phyloP scores from a whole-genome alignment of 1,140 invertebrate genomes.

The Formica selysi region DNA sequence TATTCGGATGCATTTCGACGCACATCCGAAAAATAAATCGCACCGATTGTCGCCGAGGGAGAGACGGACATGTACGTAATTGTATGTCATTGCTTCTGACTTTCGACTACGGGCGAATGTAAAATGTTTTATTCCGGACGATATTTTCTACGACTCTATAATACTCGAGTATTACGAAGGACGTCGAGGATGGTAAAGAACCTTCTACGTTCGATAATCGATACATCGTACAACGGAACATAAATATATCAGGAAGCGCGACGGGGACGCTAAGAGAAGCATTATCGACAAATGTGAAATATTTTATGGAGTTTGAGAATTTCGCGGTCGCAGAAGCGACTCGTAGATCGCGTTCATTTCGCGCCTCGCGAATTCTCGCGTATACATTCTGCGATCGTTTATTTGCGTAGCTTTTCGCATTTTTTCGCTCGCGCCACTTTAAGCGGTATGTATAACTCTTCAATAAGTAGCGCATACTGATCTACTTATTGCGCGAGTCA shows the following conservation, averaged over 20 bases:
- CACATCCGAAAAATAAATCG: neutral
- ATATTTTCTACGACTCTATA: constrained; percentile 5
- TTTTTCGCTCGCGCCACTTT: neutral
- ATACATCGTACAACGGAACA: constrained; percentile 6
- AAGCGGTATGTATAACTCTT: constrained; percentile 22
- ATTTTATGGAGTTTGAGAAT: constrained; percentile 55
- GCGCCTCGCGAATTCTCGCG: neutral
- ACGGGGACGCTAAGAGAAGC: neutral
- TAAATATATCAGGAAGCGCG: constrained; percentile 9
- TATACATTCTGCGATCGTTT: neutral
- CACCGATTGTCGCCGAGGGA: neutral
- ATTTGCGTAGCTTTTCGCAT: neutral
- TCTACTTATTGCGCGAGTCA: constrained; percentile 42
- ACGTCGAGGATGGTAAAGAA: neutral
- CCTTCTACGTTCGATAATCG: neutral
- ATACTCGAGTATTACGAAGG: constrained; percentile 11
- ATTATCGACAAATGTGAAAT: constrained; percentile 44
- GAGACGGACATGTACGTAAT: too few relatives aligned
- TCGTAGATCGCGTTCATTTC: neutral
- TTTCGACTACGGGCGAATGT: neutral
- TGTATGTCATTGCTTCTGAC: neutral
- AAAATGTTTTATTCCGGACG: constrained; percentile 48
- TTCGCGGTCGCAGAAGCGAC: neutral
- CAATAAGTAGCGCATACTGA: constrained; percentile 2
- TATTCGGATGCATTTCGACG: constrained; percentile 8